Evolutionary conservation across 2,113 vertebrate genomes (phyloP).

Genomic region (Crocuta crocuta): DNA sequence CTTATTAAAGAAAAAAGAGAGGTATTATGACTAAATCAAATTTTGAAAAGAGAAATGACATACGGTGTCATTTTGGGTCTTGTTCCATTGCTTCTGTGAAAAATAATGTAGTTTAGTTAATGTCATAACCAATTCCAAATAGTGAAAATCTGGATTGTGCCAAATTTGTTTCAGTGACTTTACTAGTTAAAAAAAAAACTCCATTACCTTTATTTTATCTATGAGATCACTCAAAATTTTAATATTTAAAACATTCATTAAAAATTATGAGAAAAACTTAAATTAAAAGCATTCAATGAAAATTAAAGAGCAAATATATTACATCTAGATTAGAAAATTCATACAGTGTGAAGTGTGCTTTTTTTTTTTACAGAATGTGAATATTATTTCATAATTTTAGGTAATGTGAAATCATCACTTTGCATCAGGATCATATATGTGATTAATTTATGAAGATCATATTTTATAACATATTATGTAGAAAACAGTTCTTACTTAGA

Average conservation of each 20-base stretch:
- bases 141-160: conserved; percentile 58
- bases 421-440: conserved; percentile 23
- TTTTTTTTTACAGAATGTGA: conserved; percentile 34
- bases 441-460: conserved; percentile 9
- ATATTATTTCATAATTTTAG: conserved; percentile 60
- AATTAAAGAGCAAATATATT: conserved; percentile 47
- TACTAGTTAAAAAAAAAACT: background rate
- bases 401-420: conserved; percentile 58
- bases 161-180: conserved; percentile 59
- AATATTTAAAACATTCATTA: conserved; percentile 54
- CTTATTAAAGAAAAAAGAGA: background rate
- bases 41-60: conserved; percentile 84
- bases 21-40: background rate
- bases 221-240: conserved; percentile 38
- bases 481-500: conserved; percentile 84
- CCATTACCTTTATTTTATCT: background rate
- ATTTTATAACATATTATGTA: background rate
- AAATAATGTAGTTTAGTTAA: conserved; percentile 84
- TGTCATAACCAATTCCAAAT: conserved; percentile 51
- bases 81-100: conserved; percentile 88
- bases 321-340: background rate
- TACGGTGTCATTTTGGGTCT: conserved; percentile 95
- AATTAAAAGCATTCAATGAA: conserved; percentile 59
- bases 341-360: conserved; percentile 21
- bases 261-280: conserved; percentile 61